Percentiles rank a stretch among this genome's conserved stretches.
Evolutionary conservation across 2,113 vertebrate species (phyloP).

Genomic region (Mungos mungo): DNA sequence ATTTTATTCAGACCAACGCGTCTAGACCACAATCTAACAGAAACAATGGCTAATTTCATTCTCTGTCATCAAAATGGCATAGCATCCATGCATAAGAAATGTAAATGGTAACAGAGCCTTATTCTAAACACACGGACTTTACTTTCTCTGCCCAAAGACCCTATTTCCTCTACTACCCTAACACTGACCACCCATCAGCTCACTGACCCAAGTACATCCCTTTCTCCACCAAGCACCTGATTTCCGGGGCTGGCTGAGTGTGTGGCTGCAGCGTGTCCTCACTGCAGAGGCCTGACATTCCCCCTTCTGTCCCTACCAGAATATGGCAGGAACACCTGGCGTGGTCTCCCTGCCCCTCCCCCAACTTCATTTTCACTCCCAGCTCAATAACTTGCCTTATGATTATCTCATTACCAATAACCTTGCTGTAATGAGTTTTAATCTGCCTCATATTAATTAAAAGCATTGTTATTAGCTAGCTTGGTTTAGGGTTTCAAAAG

Average conservation of each 20-base stretch:
- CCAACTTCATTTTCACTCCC: conserved; percentile 78
- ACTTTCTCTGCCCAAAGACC: neutral
- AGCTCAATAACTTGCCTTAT: conserved; percentile 82
- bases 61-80: neutral
- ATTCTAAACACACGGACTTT: neutral
- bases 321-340: conserved; percentile 43
- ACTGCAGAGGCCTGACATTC: conserved; percentile 6
- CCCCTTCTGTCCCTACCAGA: conserved; percentile 12
- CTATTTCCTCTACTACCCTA: neutral
- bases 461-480: conserved; percentile 85
- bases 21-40: neutral
- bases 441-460: conserved; percentile 86
- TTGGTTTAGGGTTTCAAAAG: conserved; percentile 74
- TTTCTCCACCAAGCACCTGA: neutral
- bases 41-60: conserved; percentile 26
- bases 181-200: neutral
- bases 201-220: neutral
- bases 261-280: neutral
- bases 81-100: neutral
- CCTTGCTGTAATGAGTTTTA: conserved; percentile 86
- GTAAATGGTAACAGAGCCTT: neutral
- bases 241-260: neutral
- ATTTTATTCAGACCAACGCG: neutral
- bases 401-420: conserved; percentile 86
- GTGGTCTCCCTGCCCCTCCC: neutral